Percentiles rank a stretch among this genome's conserved stretches.
phyloP scores from a whole-genome alignment of 2,113 vertebrate genomes.

The Corydoras sp. region DNA sequence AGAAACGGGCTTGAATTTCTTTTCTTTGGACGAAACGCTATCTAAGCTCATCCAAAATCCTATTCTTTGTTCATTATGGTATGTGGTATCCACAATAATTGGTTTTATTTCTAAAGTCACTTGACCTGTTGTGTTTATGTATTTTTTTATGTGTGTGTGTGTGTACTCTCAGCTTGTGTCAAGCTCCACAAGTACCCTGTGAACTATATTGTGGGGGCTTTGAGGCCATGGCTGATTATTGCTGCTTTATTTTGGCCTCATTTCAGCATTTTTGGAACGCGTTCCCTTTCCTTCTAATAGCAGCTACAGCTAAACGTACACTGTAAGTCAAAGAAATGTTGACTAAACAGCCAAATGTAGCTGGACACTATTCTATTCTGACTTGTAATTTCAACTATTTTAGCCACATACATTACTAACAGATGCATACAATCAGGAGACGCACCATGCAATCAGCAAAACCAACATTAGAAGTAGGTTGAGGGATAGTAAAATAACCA shows the following conservation, averaged over 20 bases:
- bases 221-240: constrained; percentile 34
- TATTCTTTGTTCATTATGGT: constrained; percentile 26
- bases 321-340: not conserved
- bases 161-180: constrained; percentile 17
- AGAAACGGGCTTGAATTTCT: constrained; percentile 43
- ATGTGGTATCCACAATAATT: constrained; percentile 31
- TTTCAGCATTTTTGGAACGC: constrained; percentile 41
- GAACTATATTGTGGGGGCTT: constrained; percentile 34
- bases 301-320: not conserved
- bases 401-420: not conserved
- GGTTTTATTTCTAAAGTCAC: constrained; percentile 33
- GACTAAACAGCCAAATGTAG: too few species aligned
- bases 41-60: constrained; percentile 20
- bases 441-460: not conserved
- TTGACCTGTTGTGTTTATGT: constrained; percentile 11
- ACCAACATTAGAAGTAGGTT: not conserved
- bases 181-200: not conserved
- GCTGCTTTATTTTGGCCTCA: constrained; percentile 46
- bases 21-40: constrained; percentile 49
- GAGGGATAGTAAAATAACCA: too few species aligned
- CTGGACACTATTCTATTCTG: too few species aligned
- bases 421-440: not conserved
- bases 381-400: not conserved
- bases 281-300: constrained; percentile 31
- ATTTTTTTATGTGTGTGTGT: constrained; percentile 12